Evolutionary conservation across 2,113 vertebrate species (phyloP).

Genomic region (Oryzias curvinotus): DNA sequence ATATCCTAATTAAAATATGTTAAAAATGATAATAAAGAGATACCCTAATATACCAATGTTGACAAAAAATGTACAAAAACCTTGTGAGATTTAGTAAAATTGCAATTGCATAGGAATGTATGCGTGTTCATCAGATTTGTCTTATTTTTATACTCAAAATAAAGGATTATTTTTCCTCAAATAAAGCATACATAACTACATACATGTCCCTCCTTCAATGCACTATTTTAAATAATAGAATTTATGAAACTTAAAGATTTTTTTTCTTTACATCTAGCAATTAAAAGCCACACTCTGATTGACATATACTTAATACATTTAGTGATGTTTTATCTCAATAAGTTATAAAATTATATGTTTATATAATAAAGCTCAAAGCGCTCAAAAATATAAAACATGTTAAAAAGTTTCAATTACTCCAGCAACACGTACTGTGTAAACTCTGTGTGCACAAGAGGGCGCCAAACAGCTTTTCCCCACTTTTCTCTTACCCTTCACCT

Average conservation of each 20-base stretch:
- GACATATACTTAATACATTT: too few relatives aligned
- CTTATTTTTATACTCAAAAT: slow-evolving; percentile 80
- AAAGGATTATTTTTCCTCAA: slow-evolving; percentile 78
- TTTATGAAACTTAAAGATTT: not conserved
- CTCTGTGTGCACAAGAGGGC: too few relatives aligned
- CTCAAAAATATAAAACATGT: too few relatives aligned
- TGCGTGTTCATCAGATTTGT: slow-evolving; percentile 67
- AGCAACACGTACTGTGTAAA: too few relatives aligned
- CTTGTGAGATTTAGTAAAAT: slow-evolving; percentile 40
- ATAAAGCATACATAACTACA: slow-evolving; percentile 66
- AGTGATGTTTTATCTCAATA: too few relatives aligned
- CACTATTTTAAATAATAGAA: not conserved
- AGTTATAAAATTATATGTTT: too few relatives aligned
- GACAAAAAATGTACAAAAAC: slow-evolving; percentile 28
- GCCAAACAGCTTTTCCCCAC: too few relatives aligned
- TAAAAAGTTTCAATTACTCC: too few relatives aligned
- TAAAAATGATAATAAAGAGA: not conserved
- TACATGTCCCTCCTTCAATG: slow-evolving; percentile 12
- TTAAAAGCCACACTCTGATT: too few relatives aligned
- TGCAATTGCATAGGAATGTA: slow-evolving; percentile 68
- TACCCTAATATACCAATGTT: slow-evolving; percentile 9
- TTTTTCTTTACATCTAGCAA: not conserved
- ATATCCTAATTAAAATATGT: slow-evolving; percentile 1
- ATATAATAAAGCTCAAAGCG: too few relatives aligned
- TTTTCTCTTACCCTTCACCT: too few relatives aligned